A percentile compares a stretch with the other conserved stretches of the same genome.
Conservation (phyloP, 2,797 vertebrate genomes). For the Taeniopygia guttata region DNA sequence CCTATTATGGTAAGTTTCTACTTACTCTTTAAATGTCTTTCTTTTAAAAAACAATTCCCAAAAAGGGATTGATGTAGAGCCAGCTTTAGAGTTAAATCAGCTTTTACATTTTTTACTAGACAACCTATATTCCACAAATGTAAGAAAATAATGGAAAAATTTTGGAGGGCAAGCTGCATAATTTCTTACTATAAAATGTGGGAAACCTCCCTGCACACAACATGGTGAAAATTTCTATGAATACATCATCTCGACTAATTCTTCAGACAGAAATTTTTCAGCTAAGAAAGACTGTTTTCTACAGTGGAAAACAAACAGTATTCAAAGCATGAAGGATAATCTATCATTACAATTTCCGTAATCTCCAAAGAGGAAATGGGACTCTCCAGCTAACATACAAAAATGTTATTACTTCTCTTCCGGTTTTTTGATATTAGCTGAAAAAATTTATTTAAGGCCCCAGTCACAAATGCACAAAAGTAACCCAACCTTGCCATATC, state of each 20-base stretch:
- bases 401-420: background rate
- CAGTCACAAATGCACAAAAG: background rate
- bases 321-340: background rate
- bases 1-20: background rate
- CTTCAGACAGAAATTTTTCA: background rate
- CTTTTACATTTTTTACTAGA: background rate
- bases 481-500: background rate
- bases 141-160: background rate
- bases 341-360: background rate
- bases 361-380: background rate
- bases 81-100: background rate
- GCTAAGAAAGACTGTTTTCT: background rate
- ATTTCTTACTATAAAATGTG: background rate
- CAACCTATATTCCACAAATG: background rate
- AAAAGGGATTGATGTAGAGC: background rate
- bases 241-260: background rate
- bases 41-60: background rate
- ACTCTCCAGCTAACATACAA: background rate
- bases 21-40: background rate
- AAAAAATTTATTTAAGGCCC: background rate
- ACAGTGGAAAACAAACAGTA: background rate
- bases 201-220: background rate
- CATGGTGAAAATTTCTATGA: background rate
- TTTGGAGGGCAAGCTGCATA: background rate
- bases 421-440: accelerated